phyloP scores from a whole-genome alignment of 1,140 invertebrate species.

The Platyscapa corneri region DNA sequence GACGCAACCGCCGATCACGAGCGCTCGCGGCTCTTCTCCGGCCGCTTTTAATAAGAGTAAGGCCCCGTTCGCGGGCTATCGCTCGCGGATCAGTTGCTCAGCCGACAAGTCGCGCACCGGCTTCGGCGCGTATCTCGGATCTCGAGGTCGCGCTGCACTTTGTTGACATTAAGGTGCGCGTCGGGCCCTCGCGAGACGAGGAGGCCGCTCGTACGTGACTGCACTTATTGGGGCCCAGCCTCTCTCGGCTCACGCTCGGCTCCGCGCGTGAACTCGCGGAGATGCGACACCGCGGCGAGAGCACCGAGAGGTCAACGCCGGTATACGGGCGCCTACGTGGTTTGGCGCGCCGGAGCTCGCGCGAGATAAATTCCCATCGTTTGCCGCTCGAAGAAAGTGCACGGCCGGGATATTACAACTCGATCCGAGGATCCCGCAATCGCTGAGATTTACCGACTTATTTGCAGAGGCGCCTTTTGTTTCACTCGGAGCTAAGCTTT shows the following conservation, averaged over 20 bases:
- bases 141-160: neutral
- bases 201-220: too few relatives aligned
- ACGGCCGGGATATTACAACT: neutral
- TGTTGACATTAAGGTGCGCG: slow-evolving; percentile 43
- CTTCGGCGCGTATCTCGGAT: slow-evolving; percentile 32
- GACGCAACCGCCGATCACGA: too few relatives aligned
- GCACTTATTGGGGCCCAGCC: too few relatives aligned
- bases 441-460: neutral
- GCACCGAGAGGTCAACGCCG: neutral
- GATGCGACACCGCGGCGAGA: neutral
- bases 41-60: too few relatives aligned
- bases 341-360: too few relatives aligned
- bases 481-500: neutral
- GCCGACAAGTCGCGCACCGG: slow-evolving; percentile 4
- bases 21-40: too few relatives aligned
- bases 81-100: neutral
- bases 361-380: neutral
- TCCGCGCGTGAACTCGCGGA: neutral
- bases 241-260: neutral
- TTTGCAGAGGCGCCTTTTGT: neutral
- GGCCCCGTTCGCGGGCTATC: neutral
- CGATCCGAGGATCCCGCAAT: neutral
- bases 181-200: neutral
- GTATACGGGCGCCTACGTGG: neutral
- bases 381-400: neutral